Base-by-base conservation (phyloP, 2,888 invertebrate species). In the Aradus depressus region DNA sequence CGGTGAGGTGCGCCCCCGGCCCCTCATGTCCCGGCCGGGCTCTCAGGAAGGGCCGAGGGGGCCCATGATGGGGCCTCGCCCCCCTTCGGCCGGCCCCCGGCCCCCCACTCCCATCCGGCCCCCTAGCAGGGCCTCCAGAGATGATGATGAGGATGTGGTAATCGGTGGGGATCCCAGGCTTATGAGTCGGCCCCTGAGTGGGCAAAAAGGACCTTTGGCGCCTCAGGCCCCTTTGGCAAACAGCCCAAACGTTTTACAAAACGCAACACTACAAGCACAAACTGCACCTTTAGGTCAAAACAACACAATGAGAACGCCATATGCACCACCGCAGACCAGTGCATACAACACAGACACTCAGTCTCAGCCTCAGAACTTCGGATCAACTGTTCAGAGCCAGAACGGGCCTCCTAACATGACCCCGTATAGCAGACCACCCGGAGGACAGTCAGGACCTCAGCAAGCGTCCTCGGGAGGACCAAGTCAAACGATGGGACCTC, bases 1-100 rank as follows among this genome's bases (percentile, higher is more conserved):
- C 63, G 65, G 51, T n/a, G 26, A 19, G 34, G 32, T 34, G 10
- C 31, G n/a, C 19, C 22, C 12, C 22, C 31, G 51, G 21, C 43
- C 41, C 18, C 43, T 23, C 23, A 34, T 21, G 22, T 32, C 47
- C 5, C 37, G 47, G 47, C 47, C 47, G 16, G 37, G 37, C 4
- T 41, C 50, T 16, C 42, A 41, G 32, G 49, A 38, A 31, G 42
- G 32, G 34, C 44, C 41, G 6, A 47, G 53, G n/a, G 45, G 47
- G 3, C 53, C 53, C n/a, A 48, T 34, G 22, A 39, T 55, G 16
- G n/a, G n/a, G n/a, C 48, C 44, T 14, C 37, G 50, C n/a, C 42
- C 44, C 8, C 53, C 53, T 6, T 51, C 53, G 5, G 28, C 42
- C 4, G 53, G 47, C 14, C 22, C 21, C 1, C 38, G 45, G 16